Percentiles rank a stretch among this genome's conserved stretches.
phyloP scores from a whole-genome alignment of 1,140 invertebrate species.

The Lepidurus arcticus region DNA sequence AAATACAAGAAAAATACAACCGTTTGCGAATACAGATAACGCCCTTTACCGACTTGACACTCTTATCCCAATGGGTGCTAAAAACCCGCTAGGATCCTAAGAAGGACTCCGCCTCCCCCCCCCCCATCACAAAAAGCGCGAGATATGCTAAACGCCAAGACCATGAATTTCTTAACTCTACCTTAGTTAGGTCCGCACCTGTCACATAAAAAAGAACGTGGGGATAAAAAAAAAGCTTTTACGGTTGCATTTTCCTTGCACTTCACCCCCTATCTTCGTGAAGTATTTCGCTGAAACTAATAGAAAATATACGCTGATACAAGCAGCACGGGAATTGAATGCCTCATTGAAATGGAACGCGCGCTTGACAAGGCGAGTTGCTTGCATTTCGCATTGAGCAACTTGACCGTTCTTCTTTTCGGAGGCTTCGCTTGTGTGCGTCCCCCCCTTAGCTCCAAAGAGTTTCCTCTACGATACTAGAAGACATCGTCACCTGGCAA shows the following conservation, averaged over 20 bases:
- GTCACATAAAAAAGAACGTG: not conserved
- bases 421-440: not conserved
- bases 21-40: not conserved
- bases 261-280: not conserved
- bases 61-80: slow-evolving; percentile 4
- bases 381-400: not conserved
- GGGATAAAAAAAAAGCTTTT: not conserved
- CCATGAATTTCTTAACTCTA: not conserved
- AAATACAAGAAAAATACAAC: not conserved
- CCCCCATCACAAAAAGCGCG: not conserved
- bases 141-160: not conserved
- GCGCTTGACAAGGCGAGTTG: not conserved
- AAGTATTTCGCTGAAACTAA: not conserved
- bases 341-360: not conserved
- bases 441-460: not conserved
- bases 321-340: not conserved
- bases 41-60: not conserved
- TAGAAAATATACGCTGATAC: not conserved
- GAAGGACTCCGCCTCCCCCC: not conserved
- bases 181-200: slow-evolving; percentile 16
- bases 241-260: not conserved
- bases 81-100: not conserved
- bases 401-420: not conserved
- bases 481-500: not conserved
- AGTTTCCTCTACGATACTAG: not conserved